These are phyloP conservation scores for Corapipo altera DNA, from an alignment of 2,113 vertebrate species.

Conservation along the genomic window DNA sequence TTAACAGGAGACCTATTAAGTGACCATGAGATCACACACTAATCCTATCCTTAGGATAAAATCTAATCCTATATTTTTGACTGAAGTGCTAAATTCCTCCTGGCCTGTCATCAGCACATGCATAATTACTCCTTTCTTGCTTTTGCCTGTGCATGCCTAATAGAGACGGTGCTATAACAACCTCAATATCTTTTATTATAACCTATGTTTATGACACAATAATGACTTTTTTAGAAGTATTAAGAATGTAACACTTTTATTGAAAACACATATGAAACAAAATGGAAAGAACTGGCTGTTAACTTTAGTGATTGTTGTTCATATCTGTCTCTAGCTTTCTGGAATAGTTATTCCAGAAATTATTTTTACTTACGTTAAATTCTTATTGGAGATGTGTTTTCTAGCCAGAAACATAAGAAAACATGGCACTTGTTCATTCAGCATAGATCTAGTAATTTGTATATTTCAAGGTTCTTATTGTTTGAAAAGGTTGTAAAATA, in stretches of 20 bases:
- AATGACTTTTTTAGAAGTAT: neutral
- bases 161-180: neutral
- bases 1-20: neutral
- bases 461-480: neutral
- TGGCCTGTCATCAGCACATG: neutral
- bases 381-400: neutral
- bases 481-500: neutral
- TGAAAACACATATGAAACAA: neutral
- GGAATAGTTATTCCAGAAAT: neutral
- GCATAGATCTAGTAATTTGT: neutral
- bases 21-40: neutral
- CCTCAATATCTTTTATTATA: neutral
- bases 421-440: neutral
- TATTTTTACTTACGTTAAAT: neutral
- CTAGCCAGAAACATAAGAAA: neutral
- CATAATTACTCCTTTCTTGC: neutral
- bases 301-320: neutral
- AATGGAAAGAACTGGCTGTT: neutral
- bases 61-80: conserved; percentile 4
- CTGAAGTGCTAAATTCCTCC: conserved; percentile 13
- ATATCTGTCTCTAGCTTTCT: neutral
- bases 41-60: conserved; percentile 30
- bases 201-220: neutral
- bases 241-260: neutral
- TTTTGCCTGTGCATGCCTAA: neutral